phyloP scores from a whole-genome alignment of 2,113 vertebrate species.

The Dipodomys stephensi region DNA sequence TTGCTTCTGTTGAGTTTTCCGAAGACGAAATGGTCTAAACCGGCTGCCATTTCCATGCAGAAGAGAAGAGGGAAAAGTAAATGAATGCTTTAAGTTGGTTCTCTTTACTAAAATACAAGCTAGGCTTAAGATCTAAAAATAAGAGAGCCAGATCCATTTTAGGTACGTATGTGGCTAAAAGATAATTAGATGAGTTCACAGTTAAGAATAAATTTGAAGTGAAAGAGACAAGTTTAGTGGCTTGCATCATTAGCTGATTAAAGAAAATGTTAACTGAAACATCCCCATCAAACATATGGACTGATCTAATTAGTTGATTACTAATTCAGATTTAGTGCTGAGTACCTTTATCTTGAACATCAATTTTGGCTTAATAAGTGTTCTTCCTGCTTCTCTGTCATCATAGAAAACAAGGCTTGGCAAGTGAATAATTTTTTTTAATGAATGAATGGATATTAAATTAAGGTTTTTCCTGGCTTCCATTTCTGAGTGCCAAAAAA shows the following conservation, averaged over 20 bases:
- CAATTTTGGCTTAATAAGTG: constrained; percentile 73
- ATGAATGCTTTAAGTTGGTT: background rate
- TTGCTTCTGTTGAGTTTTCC: background rate
- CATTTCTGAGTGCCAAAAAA: constrained; percentile 9
- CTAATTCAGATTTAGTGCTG: constrained; percentile 73
- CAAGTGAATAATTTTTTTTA: constrained; percentile 51
- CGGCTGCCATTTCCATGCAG: background rate
- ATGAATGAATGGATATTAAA: constrained; percentile 45
- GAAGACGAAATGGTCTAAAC: background rate
- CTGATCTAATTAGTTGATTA: constrained; percentile 75
- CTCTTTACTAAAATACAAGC: constrained; percentile 21
- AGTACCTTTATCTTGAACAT: constrained; percentile 70
- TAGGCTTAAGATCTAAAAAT: background rate
- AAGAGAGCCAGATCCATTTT: background rate
- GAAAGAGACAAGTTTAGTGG: constrained; percentile 57
- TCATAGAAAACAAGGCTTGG: constrained; percentile 57
- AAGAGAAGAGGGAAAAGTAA: background rate
- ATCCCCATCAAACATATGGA: constrained; percentile 41
- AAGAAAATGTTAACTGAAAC: constrained; percentile 71
- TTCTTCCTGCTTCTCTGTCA: constrained; percentile 58
- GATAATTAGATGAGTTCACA: constrained; percentile 47
- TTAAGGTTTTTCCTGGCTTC: constrained; percentile 51
- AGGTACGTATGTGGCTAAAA: constrained; percentile 51
- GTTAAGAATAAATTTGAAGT: constrained; percentile 43
- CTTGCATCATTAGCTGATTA: constrained; percentile 64